Evolutionary conservation across 35 echinoderm and acorn worm genomes (phyloP).

Genomic region (Heliocidaris erythrogramma): DNA sequence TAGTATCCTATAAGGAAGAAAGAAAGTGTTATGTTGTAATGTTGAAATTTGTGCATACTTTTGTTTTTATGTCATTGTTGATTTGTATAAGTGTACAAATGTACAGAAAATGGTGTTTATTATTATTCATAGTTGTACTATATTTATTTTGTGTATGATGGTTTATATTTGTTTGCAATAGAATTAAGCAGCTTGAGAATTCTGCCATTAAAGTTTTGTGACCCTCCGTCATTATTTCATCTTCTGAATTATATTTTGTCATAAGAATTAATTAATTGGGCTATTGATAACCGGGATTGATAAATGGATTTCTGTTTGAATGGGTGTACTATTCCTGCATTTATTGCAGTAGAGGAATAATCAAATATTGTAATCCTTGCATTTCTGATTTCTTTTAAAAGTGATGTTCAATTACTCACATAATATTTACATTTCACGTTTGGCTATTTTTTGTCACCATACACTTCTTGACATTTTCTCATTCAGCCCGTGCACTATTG

Average conservation of each 20-base stretch:
- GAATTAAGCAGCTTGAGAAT: not conserved
- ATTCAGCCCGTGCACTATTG: too few relatives aligned
- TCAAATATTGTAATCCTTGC: too few relatives aligned
- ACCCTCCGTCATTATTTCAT: not conserved
- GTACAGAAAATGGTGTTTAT: not conserved
- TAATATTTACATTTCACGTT: too few relatives aligned
- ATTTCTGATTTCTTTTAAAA: too few relatives aligned
- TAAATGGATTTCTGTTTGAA: too few relatives aligned
- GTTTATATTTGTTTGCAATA: not conserved
- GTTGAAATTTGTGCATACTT: not conserved
- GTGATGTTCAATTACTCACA: too few relatives aligned
- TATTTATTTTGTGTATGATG: too few relatives aligned
- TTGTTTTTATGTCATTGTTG: not conserved
- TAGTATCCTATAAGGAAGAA: not conserved
- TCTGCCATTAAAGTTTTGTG: not conserved
- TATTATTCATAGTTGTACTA: not conserved
- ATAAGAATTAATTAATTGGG: not conserved
- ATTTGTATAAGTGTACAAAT: not conserved
- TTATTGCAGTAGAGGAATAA: too few relatives aligned
- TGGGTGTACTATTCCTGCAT: too few relatives aligned
- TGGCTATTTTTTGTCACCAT: too few relatives aligned
- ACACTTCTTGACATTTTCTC: too few relatives aligned
- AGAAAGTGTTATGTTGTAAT: not conserved
- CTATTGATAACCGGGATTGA: too few relatives aligned
- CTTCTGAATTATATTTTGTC: not conserved